These are phyloP conservation scores for Poeciliopsis paucimaculata DNA, from an alignment of 2,797 vertebrate genomes.

Conservation along the genomic window DNA sequence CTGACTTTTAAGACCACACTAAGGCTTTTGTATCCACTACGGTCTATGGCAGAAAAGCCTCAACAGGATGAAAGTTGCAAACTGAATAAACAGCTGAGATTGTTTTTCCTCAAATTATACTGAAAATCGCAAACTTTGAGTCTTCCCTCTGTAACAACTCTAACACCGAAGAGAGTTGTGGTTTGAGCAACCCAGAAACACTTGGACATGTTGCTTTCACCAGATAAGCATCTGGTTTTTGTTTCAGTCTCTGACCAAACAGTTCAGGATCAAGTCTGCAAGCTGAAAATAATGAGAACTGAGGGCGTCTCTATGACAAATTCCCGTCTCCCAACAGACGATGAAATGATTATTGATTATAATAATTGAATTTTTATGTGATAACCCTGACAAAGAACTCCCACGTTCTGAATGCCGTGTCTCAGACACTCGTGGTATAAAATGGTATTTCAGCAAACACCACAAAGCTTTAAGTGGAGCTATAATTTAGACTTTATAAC, in stretches of 20 bases:
- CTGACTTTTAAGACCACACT: neutral
- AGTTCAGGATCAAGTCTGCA: neutral
- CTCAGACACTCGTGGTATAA: neutral
- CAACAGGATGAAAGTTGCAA: neutral
- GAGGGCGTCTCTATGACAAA: neutral
- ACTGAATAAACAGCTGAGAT: neutral
- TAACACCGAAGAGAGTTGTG: neutral
- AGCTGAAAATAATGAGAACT: neutral
- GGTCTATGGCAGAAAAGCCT: neutral
- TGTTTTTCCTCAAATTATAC: neutral
- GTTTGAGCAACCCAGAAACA: neutral
- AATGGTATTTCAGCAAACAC: neutral
- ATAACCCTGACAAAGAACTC: neutral
- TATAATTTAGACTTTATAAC: neutral
- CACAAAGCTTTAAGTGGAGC: neutral
- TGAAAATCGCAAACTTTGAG: neutral
- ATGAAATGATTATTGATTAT: neutral
- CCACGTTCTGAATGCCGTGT: neutral
- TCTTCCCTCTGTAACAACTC: neutral
- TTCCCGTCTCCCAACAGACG: neutral
- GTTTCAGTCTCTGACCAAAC: neutral
- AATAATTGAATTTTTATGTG: neutral
- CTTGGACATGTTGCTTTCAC: neutral
- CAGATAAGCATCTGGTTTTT: neutral
- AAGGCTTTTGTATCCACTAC: too few relatives aligned